A percentile compares a stretch with the other conserved stretches of the same genome.
Evolutionary conservation across 2,113 vertebrate genomes (phyloP).

Genomic region (Lophura nycthemera): DNA sequence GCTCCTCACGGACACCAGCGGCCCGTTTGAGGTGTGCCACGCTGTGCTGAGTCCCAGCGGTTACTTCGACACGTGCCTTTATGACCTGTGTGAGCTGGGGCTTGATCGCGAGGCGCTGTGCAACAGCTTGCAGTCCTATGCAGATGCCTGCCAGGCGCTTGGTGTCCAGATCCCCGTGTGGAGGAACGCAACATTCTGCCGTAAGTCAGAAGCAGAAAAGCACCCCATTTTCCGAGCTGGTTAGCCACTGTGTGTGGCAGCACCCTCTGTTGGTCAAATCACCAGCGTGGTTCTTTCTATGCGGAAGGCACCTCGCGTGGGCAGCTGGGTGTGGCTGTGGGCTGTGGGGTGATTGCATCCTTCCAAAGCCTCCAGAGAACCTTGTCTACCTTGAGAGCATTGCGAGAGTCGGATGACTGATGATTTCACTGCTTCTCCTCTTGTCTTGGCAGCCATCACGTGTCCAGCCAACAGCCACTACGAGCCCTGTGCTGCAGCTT

Average conservation of each 20-base stretch:
- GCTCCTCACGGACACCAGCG: background rate
- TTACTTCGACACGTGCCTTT: conserved; percentile 40
- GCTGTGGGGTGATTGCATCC: background rate
- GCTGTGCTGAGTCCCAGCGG: conserved; percentile 18
- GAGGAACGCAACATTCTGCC: conserved; percentile 47
- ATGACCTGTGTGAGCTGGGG: conserved; percentile 57
- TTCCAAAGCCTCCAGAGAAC: background rate
- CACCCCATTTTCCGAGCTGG: background rate
- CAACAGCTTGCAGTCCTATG: conserved; percentile 57
- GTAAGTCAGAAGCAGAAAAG: conserved; percentile 25
- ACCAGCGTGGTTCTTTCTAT: background rate
- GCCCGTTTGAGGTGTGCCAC: background rate
- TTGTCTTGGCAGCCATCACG: background rate
- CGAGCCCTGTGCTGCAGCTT: conserved; percentile 57
- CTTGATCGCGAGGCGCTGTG: background rate
- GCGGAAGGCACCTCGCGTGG: background rate
- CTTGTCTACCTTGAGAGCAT: background rate
- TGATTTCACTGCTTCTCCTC: background rate
- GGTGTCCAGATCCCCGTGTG: conserved; percentile 15
- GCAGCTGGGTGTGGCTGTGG: background rate
- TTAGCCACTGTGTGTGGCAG: background rate
- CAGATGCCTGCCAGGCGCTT: conserved; percentile 14
- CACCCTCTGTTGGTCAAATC: no score
- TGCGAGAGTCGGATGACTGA: background rate
- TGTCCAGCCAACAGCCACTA: conserved; percentile 69